phyloP scores from a whole-genome alignment of 2,888 invertebrate species.

The Plutella xylostella region DNA sequence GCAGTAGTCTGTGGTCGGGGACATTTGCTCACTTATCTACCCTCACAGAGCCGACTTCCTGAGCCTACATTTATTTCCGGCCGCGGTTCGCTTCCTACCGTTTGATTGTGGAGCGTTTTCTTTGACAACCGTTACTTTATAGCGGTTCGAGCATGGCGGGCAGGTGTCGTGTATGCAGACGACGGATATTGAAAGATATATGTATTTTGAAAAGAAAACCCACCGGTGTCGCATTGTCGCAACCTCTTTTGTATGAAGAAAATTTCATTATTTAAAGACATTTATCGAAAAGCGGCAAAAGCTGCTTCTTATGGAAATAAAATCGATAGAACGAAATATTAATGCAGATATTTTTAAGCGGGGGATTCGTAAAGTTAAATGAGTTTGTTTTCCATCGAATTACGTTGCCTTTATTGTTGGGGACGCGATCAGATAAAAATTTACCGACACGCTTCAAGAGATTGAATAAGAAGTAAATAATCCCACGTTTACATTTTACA shows the following conservation, averaged over 20 bases:
- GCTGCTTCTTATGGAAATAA: slow-evolving; percentile 41
- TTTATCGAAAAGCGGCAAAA: slow-evolving; percentile 51
- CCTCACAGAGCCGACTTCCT: slow-evolving; percentile 34
- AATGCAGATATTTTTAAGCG: slow-evolving; percentile 48
- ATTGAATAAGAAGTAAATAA: too few species aligned
- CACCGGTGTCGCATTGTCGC: slow-evolving; percentile 19
- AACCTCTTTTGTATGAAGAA: slow-evolving; percentile 40
- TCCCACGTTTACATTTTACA: too few species aligned
- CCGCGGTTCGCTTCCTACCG: slow-evolving; percentile 36
- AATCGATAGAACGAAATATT: slow-evolving; percentile 61
- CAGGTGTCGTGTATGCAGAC: not conserved
- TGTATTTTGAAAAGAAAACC: not conserved
- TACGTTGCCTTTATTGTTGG: slow-evolving; percentile 46
- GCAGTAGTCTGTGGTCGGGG: too few species aligned
- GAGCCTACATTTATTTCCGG: slow-evolving; percentile 59
- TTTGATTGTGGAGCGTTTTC: slow-evolving; percentile 31
- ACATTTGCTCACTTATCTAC: slow-evolving; percentile 56
- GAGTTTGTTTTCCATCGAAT: slow-evolving; percentile 56
- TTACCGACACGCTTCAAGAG: slow-evolving; percentile 32
- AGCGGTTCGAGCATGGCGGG: not conserved
- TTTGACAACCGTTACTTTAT: not conserved
- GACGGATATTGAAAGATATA: not conserved
- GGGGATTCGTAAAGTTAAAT: slow-evolving; percentile 62
- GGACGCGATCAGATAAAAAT: slow-evolving; percentile 53
- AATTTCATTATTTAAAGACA: too few species aligned